Base-by-base conservation (phyloP, 2,113 vertebrate genomes). In the Gavialis gangeticus region DNA sequence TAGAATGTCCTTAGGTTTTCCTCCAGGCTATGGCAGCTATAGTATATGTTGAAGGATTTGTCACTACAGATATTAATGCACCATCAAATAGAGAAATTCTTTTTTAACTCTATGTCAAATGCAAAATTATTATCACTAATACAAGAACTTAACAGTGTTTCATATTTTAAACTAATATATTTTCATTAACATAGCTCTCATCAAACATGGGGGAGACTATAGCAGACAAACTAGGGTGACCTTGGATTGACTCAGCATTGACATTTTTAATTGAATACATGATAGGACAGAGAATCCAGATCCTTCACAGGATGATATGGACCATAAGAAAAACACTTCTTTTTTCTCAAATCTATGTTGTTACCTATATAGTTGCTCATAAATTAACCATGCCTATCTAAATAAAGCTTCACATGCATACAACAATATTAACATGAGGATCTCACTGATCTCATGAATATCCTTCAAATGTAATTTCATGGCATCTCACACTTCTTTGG, bases 1-100 rank as follows among this genome's bases (percentile, higher is more conserved):
- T 95, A 95, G 79, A 97, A 97, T 97, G 88, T 97, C 96, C 97
- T 97, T 96, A 97, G 94, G 95, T 97, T 97, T 97, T 94, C 94
- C 96, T 97, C 79, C 94, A 97, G 97, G 96, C 97, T 95, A 95
- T 85, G 89, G 94, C 78, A 97, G 59, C 80, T 95, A 91, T 34
- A 92, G 57, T 86, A 78, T 94, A 75, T 89, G 88, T 86, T 95
- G 89, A 93, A 97, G 87, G 91, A 95, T 97, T 96, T 95, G 86
- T 90, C 89, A 86, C 82, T 95, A 84, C 84, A 96, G 84, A 93
- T 94, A 97, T 92, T 95, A 96, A 93, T 86, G 67, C 81, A 92
- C 67, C 73, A 96, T 96, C 95, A 97, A 93, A 97, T 71, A 88
- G 34, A 92, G 80, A 96, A 93, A 93, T 84, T 96, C 89, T 97